Conservation (phyloP, 2,797 vertebrate species). For the Erithacus rubecula region DNA sequence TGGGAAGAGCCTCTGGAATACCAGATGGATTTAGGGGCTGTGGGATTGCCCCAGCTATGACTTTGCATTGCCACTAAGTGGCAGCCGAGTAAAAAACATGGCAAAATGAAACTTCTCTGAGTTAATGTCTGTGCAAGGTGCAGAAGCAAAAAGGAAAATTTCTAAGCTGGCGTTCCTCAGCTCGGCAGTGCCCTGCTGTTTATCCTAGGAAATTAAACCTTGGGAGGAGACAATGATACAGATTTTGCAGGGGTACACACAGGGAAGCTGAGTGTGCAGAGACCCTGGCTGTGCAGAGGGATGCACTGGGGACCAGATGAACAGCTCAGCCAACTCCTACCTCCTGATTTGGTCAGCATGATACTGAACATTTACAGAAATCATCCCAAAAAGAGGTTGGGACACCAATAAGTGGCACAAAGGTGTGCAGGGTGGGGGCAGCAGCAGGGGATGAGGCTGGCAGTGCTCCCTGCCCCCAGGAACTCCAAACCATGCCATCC, state of each 20-base stretch:
- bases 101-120: not conserved
- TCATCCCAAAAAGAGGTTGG: not conserved
- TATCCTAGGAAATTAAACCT: not conserved
- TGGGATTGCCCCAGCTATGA: not conserved
- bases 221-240: not conserved
- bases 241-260: not conserved
- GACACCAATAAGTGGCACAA: not conserved
- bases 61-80: slow-evolving; percentile 69
- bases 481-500: accelerated
- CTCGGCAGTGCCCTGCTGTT: not conserved
- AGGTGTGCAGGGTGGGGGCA: not conserved
- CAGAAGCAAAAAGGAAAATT: not conserved
- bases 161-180: not conserved
- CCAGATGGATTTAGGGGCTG: not conserved
- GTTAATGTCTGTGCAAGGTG: not conserved
- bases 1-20: not conserved
- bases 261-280: not conserved
- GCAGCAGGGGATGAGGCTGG: not conserved
- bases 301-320: not conserved
- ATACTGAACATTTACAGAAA: not conserved
- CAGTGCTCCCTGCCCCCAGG: not conserved
- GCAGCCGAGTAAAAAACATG: slow-evolving; percentile 76
- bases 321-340: not conserved
- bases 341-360: not conserved
- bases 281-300: not conserved